Evolutionary conservation across 2,888 invertebrate species (phyloP).

Genomic region (Endotricha flammealis): DNA sequence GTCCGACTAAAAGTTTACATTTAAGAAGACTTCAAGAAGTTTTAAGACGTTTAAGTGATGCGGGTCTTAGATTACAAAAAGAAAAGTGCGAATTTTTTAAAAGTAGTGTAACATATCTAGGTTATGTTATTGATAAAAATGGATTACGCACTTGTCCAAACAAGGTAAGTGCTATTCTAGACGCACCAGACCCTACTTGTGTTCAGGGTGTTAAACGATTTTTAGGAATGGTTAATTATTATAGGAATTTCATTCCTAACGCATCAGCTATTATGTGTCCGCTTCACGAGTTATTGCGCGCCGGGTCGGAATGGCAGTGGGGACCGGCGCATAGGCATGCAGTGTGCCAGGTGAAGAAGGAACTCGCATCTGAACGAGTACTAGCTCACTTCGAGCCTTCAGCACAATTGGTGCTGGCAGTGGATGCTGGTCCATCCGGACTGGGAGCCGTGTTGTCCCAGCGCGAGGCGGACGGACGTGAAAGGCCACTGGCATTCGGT

Average conservation of each 20-base stretch:
- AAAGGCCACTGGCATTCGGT: no score
- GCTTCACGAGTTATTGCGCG: conserved; percentile 14
- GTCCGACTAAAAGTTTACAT: conserved; percentile 8
- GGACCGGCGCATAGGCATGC: not conserved
- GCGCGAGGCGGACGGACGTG: no score
- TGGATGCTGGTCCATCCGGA: no score
- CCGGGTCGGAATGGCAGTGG: not conserved
- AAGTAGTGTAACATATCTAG: conserved; percentile 20
- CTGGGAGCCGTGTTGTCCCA: no score
- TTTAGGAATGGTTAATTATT: conserved; percentile 27
- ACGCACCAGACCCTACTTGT: conserved; percentile 20
- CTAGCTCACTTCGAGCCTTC: no score
- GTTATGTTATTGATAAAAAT: conserved; percentile 19
- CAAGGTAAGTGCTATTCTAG: conserved; percentile 24
- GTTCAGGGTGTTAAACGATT: no score
- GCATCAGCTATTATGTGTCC: conserved; percentile 21
- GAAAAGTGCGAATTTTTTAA: conserved; percentile 15
- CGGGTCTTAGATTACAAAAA: conserved; percentile 16
- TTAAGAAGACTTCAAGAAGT: conserved; percentile 17
- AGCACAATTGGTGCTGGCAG: conserved; percentile 5
- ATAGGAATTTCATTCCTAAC: conserved; percentile 26
- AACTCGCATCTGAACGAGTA: not conserved
- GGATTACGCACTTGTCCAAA: conserved; percentile 17
- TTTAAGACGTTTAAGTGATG: conserved; percentile 15
- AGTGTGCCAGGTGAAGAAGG: not conserved